A percentile compares a stretch with the other conserved stretches of the same genome.
Conservation (phyloP, 2,113 vertebrate species). For the Rhodinocichla rosea region DNA sequence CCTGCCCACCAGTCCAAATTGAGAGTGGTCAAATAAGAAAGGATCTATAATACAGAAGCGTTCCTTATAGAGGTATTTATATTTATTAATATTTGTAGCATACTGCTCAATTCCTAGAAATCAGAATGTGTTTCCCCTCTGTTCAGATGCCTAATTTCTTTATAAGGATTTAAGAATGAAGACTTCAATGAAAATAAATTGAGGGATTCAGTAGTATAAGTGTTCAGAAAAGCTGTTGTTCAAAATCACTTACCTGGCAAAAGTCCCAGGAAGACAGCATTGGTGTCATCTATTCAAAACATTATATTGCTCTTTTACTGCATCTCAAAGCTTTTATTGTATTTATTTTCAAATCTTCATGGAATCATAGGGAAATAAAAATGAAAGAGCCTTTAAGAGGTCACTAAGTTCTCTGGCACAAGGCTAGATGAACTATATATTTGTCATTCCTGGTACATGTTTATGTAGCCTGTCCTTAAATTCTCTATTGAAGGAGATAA, state of each 20-base stretch:
- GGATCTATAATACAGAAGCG: background rate
- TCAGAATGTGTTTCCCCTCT: background rate
- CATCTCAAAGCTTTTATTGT: slow-evolving; percentile 1
- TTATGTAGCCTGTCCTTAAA: background rate
- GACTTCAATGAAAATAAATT: background rate
- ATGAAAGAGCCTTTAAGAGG: background rate
- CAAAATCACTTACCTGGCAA: slow-evolving; percentile 33
- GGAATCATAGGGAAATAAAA: slow-evolving; percentile 18
- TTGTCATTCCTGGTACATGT: background rate
- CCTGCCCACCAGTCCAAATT: background rate
- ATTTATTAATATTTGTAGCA: background rate
- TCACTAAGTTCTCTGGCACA: slow-evolving; percentile 4
- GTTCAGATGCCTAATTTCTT: background rate
- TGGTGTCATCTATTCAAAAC: slow-evolving; percentile 14
- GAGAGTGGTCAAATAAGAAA: background rate
- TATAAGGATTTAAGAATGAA: background rate
- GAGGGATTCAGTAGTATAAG: background rate
- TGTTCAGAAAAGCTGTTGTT: background rate
- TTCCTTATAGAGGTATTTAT: background rate
- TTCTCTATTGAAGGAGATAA: background rate
- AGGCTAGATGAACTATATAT: background rate
- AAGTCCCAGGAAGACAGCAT: slow-evolving; percentile 26
- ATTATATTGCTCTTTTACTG: slow-evolving; percentile 10
- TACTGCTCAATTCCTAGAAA: background rate
- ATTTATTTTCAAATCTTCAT: slow-evolving; percentile 50